Percentiles rank a stretch among this genome's conserved stretches.
These are phyloP conservation scores for Bungarus multicinctus DNA, from an alignment of 2,113 vertebrate genomes.

Conservation along the genomic window DNA sequence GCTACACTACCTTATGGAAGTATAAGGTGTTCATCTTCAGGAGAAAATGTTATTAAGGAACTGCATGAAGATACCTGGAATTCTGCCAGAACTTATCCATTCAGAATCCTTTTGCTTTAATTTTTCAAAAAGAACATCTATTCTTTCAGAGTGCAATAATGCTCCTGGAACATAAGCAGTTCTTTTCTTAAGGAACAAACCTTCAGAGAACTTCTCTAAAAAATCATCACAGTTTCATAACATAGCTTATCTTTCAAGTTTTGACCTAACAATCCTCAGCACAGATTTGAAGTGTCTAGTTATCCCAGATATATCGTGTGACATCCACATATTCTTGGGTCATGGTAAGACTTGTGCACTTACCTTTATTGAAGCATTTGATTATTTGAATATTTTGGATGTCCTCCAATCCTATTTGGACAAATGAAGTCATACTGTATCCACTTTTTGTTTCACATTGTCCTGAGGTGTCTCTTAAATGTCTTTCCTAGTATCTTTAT, in stretches of 20 bases:
- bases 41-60: not conserved
- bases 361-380: conserved; percentile 29
- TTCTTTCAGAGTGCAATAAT: not conserved
- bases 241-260: not conserved
- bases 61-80: not conserved
- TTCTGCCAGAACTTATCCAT: not conserved
- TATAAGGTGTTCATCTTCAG: not conserved
- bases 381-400: conserved; percentile 35
- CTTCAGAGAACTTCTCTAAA: not conserved
- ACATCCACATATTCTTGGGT: conserved; percentile 9
- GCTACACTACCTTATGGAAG: not conserved
- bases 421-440: conserved; percentile 20
- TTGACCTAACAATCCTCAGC: conserved; percentile 5
- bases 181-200: not conserved
- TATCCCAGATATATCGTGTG: conserved; percentile 17
- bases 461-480: conserved; percentile 7
- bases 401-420: conserved; percentile 24
- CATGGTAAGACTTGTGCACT: conserved; percentile 2
- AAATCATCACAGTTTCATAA: not conserved
- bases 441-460: conserved; percentile 24
- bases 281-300: not conserved
- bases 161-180: not conserved
- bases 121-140: not conserved
- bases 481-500: conserved; percentile 3
- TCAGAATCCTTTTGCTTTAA: not conserved